Base-by-base conservation (phyloP, 2,888 invertebrate genomes). In the Drosophila antonietae region DNA sequence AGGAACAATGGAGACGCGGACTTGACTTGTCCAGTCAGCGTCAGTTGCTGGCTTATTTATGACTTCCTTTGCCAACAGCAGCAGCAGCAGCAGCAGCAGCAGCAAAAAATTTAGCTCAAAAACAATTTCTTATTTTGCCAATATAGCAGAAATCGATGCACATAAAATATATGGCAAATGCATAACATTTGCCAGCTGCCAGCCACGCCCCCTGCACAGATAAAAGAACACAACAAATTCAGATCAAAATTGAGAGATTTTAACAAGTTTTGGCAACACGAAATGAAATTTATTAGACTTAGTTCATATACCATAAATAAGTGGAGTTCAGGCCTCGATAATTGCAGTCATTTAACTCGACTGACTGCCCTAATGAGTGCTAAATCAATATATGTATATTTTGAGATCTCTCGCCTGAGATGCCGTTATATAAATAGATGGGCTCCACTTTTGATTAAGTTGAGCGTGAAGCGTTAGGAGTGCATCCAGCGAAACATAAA, bases 11-110 rank as follows among this genome's bases (percentile, higher is more conserved):
- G 69, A 66, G 71, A 76, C 87, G 77, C 77, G 70, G 68, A 9
- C 35, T 68, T 57, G 84, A 79, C 20, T 72, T 83, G 89, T 81
- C 87, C 89, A 74, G 84, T 89, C 87, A 84, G 87, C 81, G 73
- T 66, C 80, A 76, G 78, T 80, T 68, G 41, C 67, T 75, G 67
- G 76, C 80, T 89, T 89, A 85, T 85, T 85, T 85, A 85, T 85
- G 89, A 84, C 89, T 85, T 89, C 89, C 84, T 84, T 81, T 83
- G 66, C 69, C 68, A 72, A 64, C 39, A 39, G 28, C 52, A 47
- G 10, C 9, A 46, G 70, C 43, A n/a, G 46, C 43, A n/a, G 46
- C 46, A 46, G 46, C 59, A 70, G 68, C 23, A 8, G 37, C 53
- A 49, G 49, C n/a, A 31, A 78, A 81, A 86, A 53, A 31, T 55